Percentiles rank a stretch among this genome's conserved stretches.
These are phyloP conservation scores for Machaerirhynchus nigripectus DNA, from an alignment of 2,113 vertebrate genomes.

Conservation along the genomic window DNA sequence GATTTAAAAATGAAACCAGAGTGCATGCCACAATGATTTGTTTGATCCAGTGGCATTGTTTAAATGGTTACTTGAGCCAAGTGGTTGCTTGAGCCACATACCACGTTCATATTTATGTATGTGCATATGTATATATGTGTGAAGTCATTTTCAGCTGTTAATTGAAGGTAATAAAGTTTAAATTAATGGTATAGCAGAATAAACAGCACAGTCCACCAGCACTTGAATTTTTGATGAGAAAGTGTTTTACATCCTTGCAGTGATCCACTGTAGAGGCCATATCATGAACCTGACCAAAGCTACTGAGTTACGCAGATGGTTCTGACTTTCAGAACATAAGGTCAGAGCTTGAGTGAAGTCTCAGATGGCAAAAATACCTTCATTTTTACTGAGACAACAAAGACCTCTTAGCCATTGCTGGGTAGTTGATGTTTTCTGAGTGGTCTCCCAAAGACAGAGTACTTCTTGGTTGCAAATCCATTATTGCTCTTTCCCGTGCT, in stretches of 20 bases:
- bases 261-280: neutral
- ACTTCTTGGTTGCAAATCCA: neutral
- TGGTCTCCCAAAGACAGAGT: conserved; percentile 12
- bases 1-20: neutral
- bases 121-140: rapidly evolving
- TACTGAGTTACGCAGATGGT: neutral
- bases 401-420: neutral
- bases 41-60: neutral
- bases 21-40: neutral
- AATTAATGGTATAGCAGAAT: neutral
- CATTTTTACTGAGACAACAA: conserved; percentile 38
- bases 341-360: conserved; percentile 3
- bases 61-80: neutral
- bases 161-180: neutral
- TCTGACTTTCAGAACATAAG: conserved; percentile 32
- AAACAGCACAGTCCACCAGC: neutral
- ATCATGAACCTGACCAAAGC: neutral
- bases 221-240: neutral
- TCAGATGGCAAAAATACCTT: neutral
- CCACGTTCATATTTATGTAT: neutral
- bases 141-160: neutral
- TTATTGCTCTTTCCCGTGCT: neutral
- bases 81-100: neutral
- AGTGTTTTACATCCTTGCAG: neutral
- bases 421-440: conserved; percentile 45